A percentile compares a stretch with the other conserved stretches of the same genome.
These are phyloP conservation scores for Spisula subtruncata DNA, from an alignment of 2,888 invertebrate species.

Conservation along the genomic window DNA sequence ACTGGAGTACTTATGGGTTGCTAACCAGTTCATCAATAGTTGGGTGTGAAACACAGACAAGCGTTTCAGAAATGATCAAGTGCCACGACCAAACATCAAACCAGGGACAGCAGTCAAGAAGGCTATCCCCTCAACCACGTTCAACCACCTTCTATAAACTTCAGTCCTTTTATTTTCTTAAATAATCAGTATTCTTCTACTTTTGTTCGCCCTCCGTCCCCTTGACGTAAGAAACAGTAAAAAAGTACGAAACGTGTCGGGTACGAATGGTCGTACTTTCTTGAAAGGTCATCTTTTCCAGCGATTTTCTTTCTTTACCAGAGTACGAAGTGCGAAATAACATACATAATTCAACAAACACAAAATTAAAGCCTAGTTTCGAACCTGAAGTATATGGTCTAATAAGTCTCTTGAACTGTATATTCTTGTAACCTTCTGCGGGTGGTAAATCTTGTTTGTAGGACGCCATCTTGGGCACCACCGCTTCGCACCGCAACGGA, in stretches of 20 bases:
- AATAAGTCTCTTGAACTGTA: slow-evolving; percentile 26
- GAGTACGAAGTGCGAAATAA: background rate
- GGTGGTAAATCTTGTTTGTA: slow-evolving; percentile 36
- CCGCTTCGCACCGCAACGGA: background rate
- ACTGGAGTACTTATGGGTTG: no score
- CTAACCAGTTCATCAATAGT: no score
- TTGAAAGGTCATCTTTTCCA: slow-evolving; percentile 28
- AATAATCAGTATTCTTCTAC: no score
- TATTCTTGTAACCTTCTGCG: slow-evolving; percentile 42
- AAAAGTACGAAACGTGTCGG: background rate
- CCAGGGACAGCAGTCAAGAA: no score
- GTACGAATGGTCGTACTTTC: background rate
- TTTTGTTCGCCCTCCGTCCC: no score
- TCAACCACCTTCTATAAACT: no score
- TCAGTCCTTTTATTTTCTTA: no score
- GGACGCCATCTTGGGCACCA: slow-evolving; percentile 30
- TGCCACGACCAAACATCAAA: no score
- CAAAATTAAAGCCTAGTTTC: background rate
- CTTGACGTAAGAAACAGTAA: no score
- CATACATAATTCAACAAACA: background rate
- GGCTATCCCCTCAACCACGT: no score
- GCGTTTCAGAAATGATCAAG: no score
- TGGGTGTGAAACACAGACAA: no score
- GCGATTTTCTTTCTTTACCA: background rate
- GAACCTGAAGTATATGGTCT: slow-evolving; percentile 23